A percentile compares a stretch with the other conserved stretches of the same genome.
Conservation (phyloP, 2,113 vertebrate species). For the Poicephalus meyeri region DNA sequence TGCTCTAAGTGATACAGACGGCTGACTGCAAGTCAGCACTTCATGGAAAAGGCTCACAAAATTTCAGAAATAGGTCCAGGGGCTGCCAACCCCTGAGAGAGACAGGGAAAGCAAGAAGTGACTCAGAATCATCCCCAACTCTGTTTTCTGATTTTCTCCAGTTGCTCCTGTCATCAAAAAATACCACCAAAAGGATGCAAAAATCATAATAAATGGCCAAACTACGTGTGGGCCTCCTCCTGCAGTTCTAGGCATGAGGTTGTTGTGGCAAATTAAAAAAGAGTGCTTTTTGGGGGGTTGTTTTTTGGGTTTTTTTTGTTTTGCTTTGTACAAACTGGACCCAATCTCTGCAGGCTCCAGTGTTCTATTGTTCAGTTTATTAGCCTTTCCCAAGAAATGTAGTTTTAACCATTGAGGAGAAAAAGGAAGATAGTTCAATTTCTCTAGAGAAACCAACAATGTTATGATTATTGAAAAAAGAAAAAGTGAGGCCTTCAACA, state of each 20-base stretch:
- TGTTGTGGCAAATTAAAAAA: constrained; percentile 25
- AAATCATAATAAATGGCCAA: constrained; percentile 4
- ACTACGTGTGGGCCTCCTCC: constrained; percentile 6
- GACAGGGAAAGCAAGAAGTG: neutral
- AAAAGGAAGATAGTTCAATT: neutral
- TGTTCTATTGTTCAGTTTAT: constrained; percentile 58
- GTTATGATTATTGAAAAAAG: neutral
- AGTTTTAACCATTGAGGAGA: constrained; percentile 46
- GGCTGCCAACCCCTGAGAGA: neutral
- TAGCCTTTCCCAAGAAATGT: constrained; percentile 32
- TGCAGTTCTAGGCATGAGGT: neutral
- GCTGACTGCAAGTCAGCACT: constrained; percentile 29
- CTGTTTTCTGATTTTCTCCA: constrained; percentile 5
- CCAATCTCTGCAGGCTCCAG: constrained; percentile 11
- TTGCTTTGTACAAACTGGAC: neutral
- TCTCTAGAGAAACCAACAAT: neutral
- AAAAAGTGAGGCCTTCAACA: neutral
- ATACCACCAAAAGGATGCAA: neutral
- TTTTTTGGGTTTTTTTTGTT: neutral
- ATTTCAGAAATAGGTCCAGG: constrained; percentile 12
- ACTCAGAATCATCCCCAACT: neutral
- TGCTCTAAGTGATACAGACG: constrained; percentile 10
- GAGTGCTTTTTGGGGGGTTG: neutral
- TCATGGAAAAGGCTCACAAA: neutral
- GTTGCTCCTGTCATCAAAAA: constrained; percentile 22